phyloP scores from a whole-genome alignment of 2,888 invertebrate genomes.

The Camponotus fellah region DNA sequence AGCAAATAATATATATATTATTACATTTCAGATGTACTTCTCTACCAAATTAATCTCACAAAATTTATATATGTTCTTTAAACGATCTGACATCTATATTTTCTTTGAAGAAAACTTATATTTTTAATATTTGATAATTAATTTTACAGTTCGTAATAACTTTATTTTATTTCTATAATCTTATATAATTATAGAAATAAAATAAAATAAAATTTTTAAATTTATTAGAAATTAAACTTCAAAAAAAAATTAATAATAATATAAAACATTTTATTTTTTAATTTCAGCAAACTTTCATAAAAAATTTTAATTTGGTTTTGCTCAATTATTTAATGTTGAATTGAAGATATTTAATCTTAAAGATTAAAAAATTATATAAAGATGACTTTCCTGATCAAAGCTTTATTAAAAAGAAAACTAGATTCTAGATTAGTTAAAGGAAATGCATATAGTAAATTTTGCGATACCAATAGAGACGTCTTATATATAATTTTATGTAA shows the following conservation, averaged over 20 bases:
- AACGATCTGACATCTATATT: background rate
- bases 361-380: background rate
- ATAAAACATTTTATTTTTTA: background rate
- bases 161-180: conserved; percentile 6
- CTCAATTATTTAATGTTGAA: background rate
- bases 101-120: background rate
- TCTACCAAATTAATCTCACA: conserved; percentile 14
- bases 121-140: background rate
- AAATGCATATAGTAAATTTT: conserved; percentile 15
- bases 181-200: background rate
- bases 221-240: background rate
- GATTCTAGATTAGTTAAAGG: background rate
- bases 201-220: background rate
- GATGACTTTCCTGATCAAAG: background rate
- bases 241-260: conserved; percentile 5
- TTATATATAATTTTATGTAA: conserved; percentile 8
- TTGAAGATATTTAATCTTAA: background rate
- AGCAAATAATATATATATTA: conserved; percentile 44
- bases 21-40: background rate
- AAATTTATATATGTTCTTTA: conserved; percentile 24
- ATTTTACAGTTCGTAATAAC: background rate
- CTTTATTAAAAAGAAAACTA: conserved; percentile 7
- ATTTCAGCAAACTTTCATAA: background rate
- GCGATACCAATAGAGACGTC: conserved; percentile 9
- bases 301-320: background rate